phyloP scores from a whole-genome alignment of 2,888 invertebrate genomes.

The Calliscelio sp. region DNA sequence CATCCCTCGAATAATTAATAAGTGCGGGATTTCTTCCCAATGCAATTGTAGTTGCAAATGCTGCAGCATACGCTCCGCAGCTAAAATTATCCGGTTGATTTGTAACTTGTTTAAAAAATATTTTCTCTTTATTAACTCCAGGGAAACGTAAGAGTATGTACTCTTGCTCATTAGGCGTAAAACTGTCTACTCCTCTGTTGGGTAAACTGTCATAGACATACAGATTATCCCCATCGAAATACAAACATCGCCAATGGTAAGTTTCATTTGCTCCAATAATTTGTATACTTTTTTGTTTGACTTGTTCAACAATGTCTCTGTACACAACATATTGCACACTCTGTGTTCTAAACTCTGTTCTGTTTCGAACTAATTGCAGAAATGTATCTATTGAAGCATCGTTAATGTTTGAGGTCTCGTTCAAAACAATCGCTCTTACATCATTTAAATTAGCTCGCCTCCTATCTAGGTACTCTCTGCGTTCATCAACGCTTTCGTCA shows the following conservation, averaged over 20 bases:
- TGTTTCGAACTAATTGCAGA: constrained; percentile 13
- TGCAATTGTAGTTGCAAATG: too few species aligned
- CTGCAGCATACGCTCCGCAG: too few species aligned
- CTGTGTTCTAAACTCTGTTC: constrained; percentile 16
- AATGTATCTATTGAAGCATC: constrained; percentile 27
- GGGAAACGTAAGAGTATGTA: not conserved
- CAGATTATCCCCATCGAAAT: constrained; percentile 60
- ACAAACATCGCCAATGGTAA: constrained; percentile 72
- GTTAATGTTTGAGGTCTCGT: not conserved
- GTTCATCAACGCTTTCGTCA: too few species aligned
- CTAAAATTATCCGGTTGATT: too few species aligned
- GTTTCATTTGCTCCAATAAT: constrained; percentile 62
- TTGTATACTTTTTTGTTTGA: constrained; percentile 39
- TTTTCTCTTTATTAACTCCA: too few species aligned
- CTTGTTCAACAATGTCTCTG: constrained; percentile 7
- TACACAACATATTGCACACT: constrained; percentile 34
- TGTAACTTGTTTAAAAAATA: too few species aligned
- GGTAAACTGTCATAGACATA: constrained; percentile 66
- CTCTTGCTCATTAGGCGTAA: not conserved
- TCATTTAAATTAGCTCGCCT: not conserved
- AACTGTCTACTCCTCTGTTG: constrained; percentile 23
- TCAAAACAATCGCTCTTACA: not conserved
- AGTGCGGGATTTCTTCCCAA: too few species aligned
- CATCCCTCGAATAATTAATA: too few species aligned
- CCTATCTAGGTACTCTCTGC: too few species aligned